Evolutionary conservation across 2,888 invertebrate genomes (phyloP).

Genomic region (Eupithecia inturbata): DNA sequence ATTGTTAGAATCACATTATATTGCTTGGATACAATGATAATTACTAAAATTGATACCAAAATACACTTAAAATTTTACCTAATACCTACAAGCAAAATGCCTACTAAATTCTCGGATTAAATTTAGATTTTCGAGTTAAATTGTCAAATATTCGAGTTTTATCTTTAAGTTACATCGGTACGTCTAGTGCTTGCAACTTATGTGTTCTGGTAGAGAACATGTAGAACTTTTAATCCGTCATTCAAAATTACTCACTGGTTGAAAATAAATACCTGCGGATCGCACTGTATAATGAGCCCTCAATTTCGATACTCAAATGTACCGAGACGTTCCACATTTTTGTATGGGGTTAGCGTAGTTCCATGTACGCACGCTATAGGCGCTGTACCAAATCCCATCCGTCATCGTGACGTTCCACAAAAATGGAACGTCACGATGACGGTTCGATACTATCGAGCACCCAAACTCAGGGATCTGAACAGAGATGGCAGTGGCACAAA

Average conservation of each 20-base stretch:
- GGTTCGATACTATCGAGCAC: background rate
- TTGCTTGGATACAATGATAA: background rate
- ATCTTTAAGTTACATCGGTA: background rate
- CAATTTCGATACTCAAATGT: background rate
- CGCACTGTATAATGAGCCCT: background rate
- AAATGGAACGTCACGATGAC: background rate
- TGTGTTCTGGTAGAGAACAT: background rate
- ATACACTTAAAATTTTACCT: background rate
- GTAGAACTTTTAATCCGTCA: background rate
- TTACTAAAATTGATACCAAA: background rate
- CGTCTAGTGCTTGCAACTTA: background rate
- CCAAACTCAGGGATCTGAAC: background rate
- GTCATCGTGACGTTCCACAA: no score
- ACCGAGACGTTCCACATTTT: background rate
- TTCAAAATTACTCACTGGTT: background rate
- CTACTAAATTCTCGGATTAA: background rate
- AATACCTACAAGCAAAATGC: background rate
- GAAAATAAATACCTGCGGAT: background rate
- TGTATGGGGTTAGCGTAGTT: background rate
- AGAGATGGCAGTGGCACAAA: background rate
- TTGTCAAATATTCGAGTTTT: background rate
- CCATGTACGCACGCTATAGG: background rate
- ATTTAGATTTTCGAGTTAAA: background rate
- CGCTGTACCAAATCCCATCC: background rate
- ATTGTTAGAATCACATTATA: conserved; percentile 5